Percentiles rank a stretch among this genome's conserved stretches.
Evolutionary conservation across 2,113 vertebrate genomes (phyloP).

Genomic region (Xiphophorus couchianus): DNA sequence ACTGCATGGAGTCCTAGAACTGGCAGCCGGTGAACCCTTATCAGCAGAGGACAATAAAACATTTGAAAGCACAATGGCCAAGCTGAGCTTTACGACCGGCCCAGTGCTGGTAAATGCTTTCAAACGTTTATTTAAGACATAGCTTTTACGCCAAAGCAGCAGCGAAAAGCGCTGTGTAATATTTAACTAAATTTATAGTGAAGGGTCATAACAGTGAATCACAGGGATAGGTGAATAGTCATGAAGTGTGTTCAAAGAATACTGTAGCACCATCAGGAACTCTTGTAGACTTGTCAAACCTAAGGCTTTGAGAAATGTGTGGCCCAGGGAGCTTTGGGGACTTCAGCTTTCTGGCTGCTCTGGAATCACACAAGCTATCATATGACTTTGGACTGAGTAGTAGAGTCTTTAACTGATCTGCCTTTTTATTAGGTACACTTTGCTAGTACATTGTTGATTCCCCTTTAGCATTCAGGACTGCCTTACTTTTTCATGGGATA

Average conservation of each 20-base stretch:
- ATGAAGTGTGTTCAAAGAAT: background rate
- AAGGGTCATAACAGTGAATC: constrained; percentile 11
- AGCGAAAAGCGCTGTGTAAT: background rate
- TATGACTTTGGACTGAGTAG: background rate
- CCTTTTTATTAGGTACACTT: background rate
- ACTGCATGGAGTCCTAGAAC: constrained; percentile 39
- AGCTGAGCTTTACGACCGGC: constrained; percentile 8
- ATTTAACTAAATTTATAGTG: constrained; percentile 3
- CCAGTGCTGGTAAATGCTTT: constrained; percentile 23
- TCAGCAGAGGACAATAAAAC: constrained; percentile 52
- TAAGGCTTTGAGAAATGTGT: background rate
- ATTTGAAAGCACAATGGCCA: constrained; percentile 50
- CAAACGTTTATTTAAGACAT: constrained; percentile 47
- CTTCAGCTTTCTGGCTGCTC: background rate
- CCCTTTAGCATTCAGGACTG: background rate
- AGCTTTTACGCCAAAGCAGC: background rate
- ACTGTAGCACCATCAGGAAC: background rate
- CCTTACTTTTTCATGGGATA: background rate
- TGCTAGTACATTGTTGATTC: too few species aligned
- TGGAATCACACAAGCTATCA: background rate
- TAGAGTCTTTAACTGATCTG: background rate
- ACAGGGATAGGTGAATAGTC: constrained; percentile 8
- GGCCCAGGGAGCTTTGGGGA: background rate
- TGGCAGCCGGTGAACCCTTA: constrained; percentile 39
- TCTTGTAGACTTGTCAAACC: background rate